phyloP scores from a whole-genome alignment of 2,113 vertebrate species.

The Leiothrix lutea region DNA sequence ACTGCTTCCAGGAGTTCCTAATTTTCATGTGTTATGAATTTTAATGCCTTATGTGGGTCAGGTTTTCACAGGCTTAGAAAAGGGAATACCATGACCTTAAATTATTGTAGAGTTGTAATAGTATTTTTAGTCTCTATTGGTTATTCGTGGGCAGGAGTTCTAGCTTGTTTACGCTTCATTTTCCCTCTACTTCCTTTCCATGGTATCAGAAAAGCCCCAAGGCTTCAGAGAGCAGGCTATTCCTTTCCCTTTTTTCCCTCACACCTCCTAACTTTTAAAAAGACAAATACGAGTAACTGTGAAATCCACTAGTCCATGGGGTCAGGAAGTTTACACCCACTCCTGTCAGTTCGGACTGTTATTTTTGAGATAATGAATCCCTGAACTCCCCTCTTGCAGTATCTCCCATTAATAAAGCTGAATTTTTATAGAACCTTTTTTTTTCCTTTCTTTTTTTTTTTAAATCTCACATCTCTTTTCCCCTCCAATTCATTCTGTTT shows the following conservation, averaged over 20 bases:
- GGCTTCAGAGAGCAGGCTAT: slow-evolving; percentile 40
- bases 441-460: background rate
- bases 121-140: slow-evolving; percentile 68
- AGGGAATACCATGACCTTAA: slow-evolving; percentile 74
- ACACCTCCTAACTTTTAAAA: slow-evolving; percentile 19
- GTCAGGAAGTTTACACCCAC: slow-evolving; percentile 49
- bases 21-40: slow-evolving; percentile 80
- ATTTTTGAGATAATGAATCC: slow-evolving; percentile 65
- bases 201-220: slow-evolving; percentile 22
- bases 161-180: slow-evolving; percentile 66
- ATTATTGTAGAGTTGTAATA: slow-evolving; percentile 60
- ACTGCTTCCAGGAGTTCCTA: slow-evolving; percentile 72
- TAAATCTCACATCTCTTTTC: background rate
- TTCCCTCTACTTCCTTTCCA: background rate
- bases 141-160: slow-evolving; percentile 57
- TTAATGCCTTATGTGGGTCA: slow-evolving; percentile 71
- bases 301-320: slow-evolving; percentile 15
- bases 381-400: slow-evolving; percentile 27
- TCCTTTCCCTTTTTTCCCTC: background rate
- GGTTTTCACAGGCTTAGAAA: slow-evolving; percentile 56
- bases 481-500: background rate
- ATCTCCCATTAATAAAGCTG: slow-evolving; percentile 42
- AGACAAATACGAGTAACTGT: slow-evolving; percentile 8
- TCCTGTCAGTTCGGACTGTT: slow-evolving; percentile 40
- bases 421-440: background rate